Evolutionary conservation across 1,140 invertebrate genomes (phyloP), one percentile per base, ranked within the genome.

Genomic region (Drusus annulatus): DNA sequence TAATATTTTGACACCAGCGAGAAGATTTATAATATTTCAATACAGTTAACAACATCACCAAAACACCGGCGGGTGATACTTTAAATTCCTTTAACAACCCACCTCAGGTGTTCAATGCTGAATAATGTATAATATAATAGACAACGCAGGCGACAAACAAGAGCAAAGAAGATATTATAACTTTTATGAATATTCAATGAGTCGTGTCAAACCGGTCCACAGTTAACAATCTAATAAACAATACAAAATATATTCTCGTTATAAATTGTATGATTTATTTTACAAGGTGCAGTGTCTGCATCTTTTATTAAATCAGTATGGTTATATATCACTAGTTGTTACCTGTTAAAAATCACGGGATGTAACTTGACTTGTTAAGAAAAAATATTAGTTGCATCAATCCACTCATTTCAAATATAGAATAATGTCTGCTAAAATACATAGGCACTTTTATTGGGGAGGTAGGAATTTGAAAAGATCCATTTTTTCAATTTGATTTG

Each of bases 171-270:
- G 36, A 45, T 45, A 45, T 45, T 8, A 63, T 25, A 23, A 21
- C 6, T 45, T 45, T 68, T n/a, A 68, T 68, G 31, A 68, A 68
- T 68, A 68, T 68, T 68, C 63, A 68, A 68, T 68, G 63, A 68
- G 60, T 8, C 23, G 1, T 23, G 63, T 17, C 31, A 50, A 68
- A 36, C 63, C 63, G 28, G 63, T 45, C 36, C 15, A 15, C 60
- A 63, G 17, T 36, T 68, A 15, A 45, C 19, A 68, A 68, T 62
- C 1, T 10, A 63, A 63, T 23, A 25, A 21, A 63, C 15, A 25
- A 23, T 63, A 16, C 60, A 23, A 16, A 25, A 63, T 6, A 21
- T 25, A 21, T 63, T 23, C 17, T 63, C 15, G 17, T 21, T 28
- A 63, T 28, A 21, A 63, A 23, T 63, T 21, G 15, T 63, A 17